Evolutionary conservation across 2,888 invertebrate genomes (phyloP).

Genomic region (Synanthedon formicaeformis): DNA sequence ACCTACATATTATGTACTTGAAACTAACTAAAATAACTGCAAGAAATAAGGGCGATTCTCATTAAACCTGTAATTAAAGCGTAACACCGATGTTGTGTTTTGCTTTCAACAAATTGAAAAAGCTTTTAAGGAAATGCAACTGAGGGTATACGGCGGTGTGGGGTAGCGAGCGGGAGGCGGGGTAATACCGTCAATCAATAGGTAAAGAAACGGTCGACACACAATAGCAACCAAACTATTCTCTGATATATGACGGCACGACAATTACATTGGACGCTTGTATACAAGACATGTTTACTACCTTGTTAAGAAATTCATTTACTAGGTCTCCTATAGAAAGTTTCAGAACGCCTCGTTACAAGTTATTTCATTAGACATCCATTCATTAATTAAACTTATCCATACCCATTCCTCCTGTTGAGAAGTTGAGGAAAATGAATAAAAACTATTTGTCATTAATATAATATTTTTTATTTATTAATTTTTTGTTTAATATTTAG

Average conservation of each 20-base stretch:
- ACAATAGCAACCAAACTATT: conserved; percentile 21
- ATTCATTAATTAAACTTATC: background rate
- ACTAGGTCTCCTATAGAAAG: background rate
- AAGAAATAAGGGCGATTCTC: background rate
- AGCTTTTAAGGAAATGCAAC: conserved; percentile 33
- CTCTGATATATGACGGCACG: conserved; percentile 15
- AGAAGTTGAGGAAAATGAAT: too few relatives aligned
- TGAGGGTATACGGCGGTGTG: conserved; percentile 14
- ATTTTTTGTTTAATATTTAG: too few relatives aligned
- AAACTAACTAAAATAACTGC: background rate
- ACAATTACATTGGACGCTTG: conserved; percentile 18
- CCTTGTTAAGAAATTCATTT: conserved; percentile 19
- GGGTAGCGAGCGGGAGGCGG: conserved; percentile 9
- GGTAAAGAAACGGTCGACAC: conserved; percentile 25
- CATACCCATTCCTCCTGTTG: too few relatives aligned
- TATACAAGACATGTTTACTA: conserved; percentile 18
- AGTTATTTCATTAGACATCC: background rate
- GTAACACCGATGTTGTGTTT: background rate
- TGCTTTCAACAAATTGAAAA: background rate
- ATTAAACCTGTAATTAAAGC: background rate
- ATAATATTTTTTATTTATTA: too few relatives aligned
- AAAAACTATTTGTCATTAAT: too few relatives aligned
- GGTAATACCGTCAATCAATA: conserved; percentile 47
- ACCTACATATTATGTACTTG: background rate
- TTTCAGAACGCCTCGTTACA: background rate